Percentiles rank a stretch among this genome's conserved stretches.
phyloP scores from a whole-genome alignment of 64 coral and sea anemone species.

The Platygyra sinensis region DNA sequence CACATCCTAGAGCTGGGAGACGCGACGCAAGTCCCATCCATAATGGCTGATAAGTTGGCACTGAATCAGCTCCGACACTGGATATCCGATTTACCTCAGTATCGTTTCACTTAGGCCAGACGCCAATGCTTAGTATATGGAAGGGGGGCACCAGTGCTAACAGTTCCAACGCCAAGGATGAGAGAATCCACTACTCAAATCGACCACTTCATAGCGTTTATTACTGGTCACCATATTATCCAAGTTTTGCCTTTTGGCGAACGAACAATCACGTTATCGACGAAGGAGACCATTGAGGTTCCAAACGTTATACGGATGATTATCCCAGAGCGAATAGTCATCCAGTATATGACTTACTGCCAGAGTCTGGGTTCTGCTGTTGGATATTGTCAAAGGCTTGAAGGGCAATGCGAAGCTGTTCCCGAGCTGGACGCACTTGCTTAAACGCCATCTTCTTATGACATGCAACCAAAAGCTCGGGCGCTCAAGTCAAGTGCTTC shows the following conservation, averaged over 20 bases:
- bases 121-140: slow-evolving; percentile 32
- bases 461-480: slow-evolving; percentile 32
- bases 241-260: slow-evolving; percentile 54
- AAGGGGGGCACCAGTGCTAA: slow-evolving; percentile 23
- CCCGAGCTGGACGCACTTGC: too few species aligned
- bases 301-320: slow-evolving; percentile 58
- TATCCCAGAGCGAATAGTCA: slow-evolving; percentile 35
- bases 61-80: slow-evolving; percentile 33
- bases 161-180: slow-evolving; percentile 22
- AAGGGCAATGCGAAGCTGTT: not conserved
- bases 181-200: slow-evolving; percentile 25
- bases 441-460: not conserved
- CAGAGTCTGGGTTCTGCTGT: too few species aligned
- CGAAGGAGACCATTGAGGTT: slow-evolving; percentile 36
- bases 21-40: too few species aligned
- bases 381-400: slow-evolving; percentile 42
- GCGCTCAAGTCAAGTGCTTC: slow-evolving; percentile 41
- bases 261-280: slow-evolving; percentile 40
- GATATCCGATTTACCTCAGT: slow-evolving; percentile 33
- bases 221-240: slow-evolving; percentile 50
- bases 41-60: slow-evolving; percentile 36
- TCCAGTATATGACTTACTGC: slow-evolving; percentile 19
- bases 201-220: slow-evolving; percentile 45
- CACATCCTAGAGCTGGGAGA: too few species aligned
- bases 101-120: slow-evolving; percentile 42